These are phyloP conservation scores for Leptobrachium ailaonicum DNA, from an alignment of 2,113 vertebrate species.

Conservation along the genomic window DNA sequence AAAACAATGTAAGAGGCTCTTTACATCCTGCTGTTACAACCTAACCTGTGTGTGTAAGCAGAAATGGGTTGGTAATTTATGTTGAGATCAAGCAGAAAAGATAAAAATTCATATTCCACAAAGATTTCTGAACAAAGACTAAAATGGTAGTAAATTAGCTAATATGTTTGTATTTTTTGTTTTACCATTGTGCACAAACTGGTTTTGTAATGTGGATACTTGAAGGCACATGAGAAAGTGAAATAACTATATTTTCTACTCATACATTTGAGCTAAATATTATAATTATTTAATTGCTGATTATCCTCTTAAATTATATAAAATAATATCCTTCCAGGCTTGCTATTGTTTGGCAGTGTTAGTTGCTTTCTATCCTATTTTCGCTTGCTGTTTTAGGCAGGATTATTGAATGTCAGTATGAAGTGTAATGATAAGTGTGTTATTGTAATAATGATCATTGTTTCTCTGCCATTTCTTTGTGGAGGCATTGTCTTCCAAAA, in stretches of 20 bases:
- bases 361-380: slow-evolving; percentile 20
- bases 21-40: too few species aligned
- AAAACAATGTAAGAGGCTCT: too few species aligned
- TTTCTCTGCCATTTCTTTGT: slow-evolving; percentile 27
- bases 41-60: too few species aligned
- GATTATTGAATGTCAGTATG: slow-evolving; percentile 43
- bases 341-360: slow-evolving; percentile 18
- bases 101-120: too few species aligned
- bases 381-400: slow-evolving; percentile 36
- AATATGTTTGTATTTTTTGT: too few species aligned
- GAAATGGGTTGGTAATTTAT: too few species aligned
- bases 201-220: too few species aligned
- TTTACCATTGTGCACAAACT: too few species aligned
- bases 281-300: slow-evolving; percentile 30
- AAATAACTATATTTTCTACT: slow-evolving; percentile 20
- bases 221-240: not conserved
- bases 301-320: slow-evolving; percentile 27
- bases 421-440: slow-evolving; percentile 36
- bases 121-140: too few species aligned
- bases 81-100: too few species aligned
- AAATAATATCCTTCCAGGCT: slow-evolving; percentile 23
- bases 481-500: slow-evolving; percentile 37
- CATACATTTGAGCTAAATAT: slow-evolving; percentile 18
- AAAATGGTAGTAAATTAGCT: too few species aligned
- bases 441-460: slow-evolving; percentile 44